Base-by-base conservation (phyloP, 1,140 invertebrate genomes). In the Ctenoplectra terminalis region DNA sequence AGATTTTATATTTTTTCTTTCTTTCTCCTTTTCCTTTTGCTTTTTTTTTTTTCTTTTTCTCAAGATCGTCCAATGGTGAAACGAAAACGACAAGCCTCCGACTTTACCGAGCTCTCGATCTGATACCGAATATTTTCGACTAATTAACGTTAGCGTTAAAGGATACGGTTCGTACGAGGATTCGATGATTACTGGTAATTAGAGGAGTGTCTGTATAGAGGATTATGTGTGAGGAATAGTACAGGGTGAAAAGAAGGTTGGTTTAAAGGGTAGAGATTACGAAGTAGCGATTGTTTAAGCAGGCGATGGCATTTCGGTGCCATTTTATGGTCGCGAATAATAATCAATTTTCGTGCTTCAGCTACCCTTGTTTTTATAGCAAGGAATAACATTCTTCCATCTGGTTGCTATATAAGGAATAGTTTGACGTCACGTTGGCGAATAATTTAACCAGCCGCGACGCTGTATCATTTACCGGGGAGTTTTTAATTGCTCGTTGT, bases 281-380 rank as follows among this genome's bases (percentile, higher is more conserved):
- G 63, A 43, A n/a, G n/a, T 17, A 20, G 29, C 15, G 40, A 29
- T 67, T 48, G 66, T 31, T 31, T 5, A 20, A 15, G 66, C 43
- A 48, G 66, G 29, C 31, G 66, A 69, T 48, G 20, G 64, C 29
- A 67, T 67, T 67, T 67, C 64, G 64, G 4, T 20, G 64, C 40
- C 64, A 13, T 17, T 69, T 50, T 20, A 15, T 20, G 11, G 43
- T 31, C 5, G 40, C 2, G 29, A 8, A 43, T n/a, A 43, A 6
- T 69, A 69, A 69, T 69, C 66, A 50, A 50, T 69, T 31, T 26
- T 69, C 43, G 43, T 48, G 66, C 29, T 31, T 69, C 66, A 8
- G 43, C 43, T 31, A 48, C 43, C 66, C 66, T 48, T 69, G 43
- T 29, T 48, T 50, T 29, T 31, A 23, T 5, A 15, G 6, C 20